phyloP scores from a whole-genome alignment of 2,797 vertebrate genomes.

The Phataginus tetradactyla region DNA sequence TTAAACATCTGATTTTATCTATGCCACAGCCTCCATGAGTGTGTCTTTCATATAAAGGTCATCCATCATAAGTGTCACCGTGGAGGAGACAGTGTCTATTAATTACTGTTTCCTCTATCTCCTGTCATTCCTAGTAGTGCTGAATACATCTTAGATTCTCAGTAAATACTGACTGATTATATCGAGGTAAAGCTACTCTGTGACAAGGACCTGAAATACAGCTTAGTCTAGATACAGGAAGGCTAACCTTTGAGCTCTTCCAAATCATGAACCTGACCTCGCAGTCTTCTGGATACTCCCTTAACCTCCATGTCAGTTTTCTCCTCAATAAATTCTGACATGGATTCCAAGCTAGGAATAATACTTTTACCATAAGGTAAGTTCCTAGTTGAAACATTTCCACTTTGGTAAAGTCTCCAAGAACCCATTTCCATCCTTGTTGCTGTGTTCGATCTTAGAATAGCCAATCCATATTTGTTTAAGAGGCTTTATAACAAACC shows the following conservation, averaged over 20 bases:
- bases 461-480: constrained; percentile 39
- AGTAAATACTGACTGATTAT: constrained; percentile 43
- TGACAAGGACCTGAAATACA: constrained; percentile 20
- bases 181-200: constrained; percentile 47
- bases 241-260: constrained; percentile 7
- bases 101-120: constrained; percentile 57
- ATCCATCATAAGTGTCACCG: constrained; percentile 43
- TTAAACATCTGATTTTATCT: constrained; percentile 46
- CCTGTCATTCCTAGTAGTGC: constrained; percentile 43
- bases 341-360: constrained; percentile 47
- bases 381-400: constrained; percentile 44
- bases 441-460: constrained; percentile 40
- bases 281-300: neutral
- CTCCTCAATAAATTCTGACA: constrained; percentile 39
- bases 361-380: constrained; percentile 17
- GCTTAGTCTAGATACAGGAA: constrained; percentile 42
- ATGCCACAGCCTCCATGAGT: neutral
- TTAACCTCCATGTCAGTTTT: constrained; percentile 27
- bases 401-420: neutral
- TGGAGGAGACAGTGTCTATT: neutral
- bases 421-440: constrained; percentile 27
- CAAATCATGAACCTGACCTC: constrained; percentile 44
- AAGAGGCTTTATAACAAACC: neutral
- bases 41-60: constrained; percentile 53
- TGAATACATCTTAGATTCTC: constrained; percentile 54